phyloP scores from a whole-genome alignment of 2,888 invertebrate species.

The Ophraella communa region DNA sequence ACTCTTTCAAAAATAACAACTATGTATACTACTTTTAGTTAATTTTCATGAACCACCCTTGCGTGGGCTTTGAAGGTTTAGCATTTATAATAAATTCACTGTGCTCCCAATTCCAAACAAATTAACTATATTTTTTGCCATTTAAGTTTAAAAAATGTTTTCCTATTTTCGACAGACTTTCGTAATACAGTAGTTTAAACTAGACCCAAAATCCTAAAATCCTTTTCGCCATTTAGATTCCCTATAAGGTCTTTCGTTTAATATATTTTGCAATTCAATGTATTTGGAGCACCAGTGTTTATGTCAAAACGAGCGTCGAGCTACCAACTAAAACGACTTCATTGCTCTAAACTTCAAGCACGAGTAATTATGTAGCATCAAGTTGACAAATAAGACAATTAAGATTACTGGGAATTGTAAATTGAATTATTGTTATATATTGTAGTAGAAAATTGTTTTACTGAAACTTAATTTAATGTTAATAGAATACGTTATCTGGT shows the following conservation, averaged over 20 bases:
- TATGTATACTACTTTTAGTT: too few relatives aligned
- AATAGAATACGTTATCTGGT: conserved; percentile 32
- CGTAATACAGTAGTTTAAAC: too few relatives aligned
- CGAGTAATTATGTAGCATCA: conserved; percentile 43
- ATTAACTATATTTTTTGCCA: too few relatives aligned
- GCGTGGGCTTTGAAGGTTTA: too few relatives aligned
- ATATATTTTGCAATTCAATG: background rate
- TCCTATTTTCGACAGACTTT: too few relatives aligned
- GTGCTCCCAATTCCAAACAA: too few relatives aligned
- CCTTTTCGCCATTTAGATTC: background rate
- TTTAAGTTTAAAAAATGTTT: too few relatives aligned
- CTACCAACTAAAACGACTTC: conserved; percentile 37
- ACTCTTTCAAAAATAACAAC: too few relatives aligned
- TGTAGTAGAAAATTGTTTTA: conserved; percentile 37
- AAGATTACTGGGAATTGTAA: conserved; percentile 42
- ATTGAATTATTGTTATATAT: conserved; percentile 43
- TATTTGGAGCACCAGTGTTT: conserved; percentile 2
- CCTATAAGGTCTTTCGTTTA: background rate
- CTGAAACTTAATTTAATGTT: conserved; percentile 31
- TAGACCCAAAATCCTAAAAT: background rate
- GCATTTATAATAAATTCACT: too few relatives aligned
- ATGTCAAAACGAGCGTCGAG: conserved; percentile 15
- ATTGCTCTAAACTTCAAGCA: conserved; percentile 35
- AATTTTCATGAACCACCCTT: too few relatives aligned
- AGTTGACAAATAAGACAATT: conserved; percentile 45